phyloP scores from a whole-genome alignment of 2,797 vertebrate species.

The Aldrovandia affinis region DNA sequence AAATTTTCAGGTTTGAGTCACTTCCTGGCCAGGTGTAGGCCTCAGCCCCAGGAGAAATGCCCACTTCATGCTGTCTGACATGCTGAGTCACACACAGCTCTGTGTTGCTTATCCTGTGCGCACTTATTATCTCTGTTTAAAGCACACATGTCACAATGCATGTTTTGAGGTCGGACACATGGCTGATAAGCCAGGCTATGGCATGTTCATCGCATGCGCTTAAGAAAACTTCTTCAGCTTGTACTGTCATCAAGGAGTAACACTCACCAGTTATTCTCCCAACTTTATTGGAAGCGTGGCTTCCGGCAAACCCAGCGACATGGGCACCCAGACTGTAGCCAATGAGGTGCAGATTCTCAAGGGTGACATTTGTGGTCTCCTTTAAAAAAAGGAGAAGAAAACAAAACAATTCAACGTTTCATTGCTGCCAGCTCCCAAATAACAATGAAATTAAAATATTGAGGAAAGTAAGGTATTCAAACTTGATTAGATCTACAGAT shows the following conservation, averaged over 20 bases:
- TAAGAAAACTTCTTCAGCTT: not conserved
- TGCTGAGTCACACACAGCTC: not conserved
- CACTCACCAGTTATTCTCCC: conserved; percentile 78
- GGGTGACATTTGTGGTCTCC: conserved; percentile 70
- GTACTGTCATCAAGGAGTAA: not conserved
- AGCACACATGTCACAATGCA: not conserved
- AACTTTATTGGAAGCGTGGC: conserved; percentile 71
- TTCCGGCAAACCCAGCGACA: conserved; percentile 80
- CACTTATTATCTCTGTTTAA: not conserved
- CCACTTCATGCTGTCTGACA: not conserved
- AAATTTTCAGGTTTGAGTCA: not conserved
- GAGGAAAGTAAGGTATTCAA: not conserved
- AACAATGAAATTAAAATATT: not conserved
- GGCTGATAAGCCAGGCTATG: not conserved
- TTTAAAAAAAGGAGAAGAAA: conserved; percentile 41
- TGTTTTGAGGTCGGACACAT: not conserved
- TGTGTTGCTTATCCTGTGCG: not conserved
- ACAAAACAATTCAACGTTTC: not conserved
- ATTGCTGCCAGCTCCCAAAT: not conserved
- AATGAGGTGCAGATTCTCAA: conserved; percentile 77
- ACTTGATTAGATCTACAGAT: not conserved
- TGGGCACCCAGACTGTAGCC: conserved; percentile 82
- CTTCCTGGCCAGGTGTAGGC: not conserved
- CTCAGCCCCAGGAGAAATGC: not conserved
- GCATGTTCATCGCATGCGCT: not conserved